These are phyloP conservation scores for Echinarachnius parma DNA, from an alignment of 53 echinoderm and acorn worm species.

Conservation along the genomic window DNA sequence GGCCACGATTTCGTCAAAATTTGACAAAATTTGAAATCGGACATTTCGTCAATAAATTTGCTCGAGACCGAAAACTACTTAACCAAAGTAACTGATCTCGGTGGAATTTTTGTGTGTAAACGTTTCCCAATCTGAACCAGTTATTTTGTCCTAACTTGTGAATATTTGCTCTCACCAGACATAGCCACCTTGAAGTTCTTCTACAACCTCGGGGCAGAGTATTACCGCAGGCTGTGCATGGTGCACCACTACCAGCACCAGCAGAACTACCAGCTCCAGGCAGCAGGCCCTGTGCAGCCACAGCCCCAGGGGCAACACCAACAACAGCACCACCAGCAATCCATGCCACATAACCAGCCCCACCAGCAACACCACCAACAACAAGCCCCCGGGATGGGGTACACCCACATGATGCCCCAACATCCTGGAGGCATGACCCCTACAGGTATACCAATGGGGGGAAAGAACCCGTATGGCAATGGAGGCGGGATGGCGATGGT, in stretches of 20 bases:
- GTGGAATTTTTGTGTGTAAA: no score
- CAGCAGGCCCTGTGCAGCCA: not conserved
- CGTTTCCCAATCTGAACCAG: no score
- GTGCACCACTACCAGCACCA: constrained; percentile 31
- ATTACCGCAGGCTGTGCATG: constrained; percentile 28
- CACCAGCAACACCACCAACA: constrained; percentile 9
- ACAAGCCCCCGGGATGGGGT: not conserved
- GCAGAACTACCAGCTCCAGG: constrained; percentile 26
- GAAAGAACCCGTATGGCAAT: constrained; percentile 2
- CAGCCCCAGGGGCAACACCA: constrained; percentile 3
- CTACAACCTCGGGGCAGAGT: constrained; percentile 88
- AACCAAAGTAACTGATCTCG: not conserved
- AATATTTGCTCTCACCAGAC: constrained; percentile 54
- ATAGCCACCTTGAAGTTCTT: constrained; percentile 83
- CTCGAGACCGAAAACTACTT: no score
- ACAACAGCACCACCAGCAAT: not conserved
- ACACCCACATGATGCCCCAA: constrained; percentile 21
- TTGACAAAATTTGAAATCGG: no score
- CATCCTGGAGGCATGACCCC: not conserved
- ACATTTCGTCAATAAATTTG: no score
- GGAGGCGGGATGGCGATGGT: constrained; percentile 3
- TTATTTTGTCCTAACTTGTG: no score
- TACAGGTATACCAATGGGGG: no score
- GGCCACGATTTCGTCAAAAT: no score
- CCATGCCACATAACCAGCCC: not conserved